Percentiles rank a stretch among this genome's conserved stretches.
Conservation (phyloP, 2,888 invertebrate genomes). For the Patella caerulea region DNA sequence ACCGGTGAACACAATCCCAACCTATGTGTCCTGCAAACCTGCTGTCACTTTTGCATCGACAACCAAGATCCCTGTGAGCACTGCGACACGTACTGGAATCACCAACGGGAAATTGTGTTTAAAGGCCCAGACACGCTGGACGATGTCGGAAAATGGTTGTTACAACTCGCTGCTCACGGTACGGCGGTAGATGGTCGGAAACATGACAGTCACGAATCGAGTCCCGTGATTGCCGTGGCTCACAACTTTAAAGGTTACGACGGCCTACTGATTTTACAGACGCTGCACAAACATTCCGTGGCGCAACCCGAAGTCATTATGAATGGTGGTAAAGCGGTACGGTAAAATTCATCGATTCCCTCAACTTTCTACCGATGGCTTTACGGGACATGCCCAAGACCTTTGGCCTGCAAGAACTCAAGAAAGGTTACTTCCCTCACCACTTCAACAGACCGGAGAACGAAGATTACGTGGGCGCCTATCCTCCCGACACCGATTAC, state of each 20-base stretch:
- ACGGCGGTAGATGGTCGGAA: neutral
- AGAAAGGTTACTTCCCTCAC: slow-evolving; percentile 3
- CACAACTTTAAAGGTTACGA: slow-evolving; percentile 3
- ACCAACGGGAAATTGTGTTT: neutral
- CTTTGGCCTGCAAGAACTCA: neutral
- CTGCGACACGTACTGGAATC: neutral
- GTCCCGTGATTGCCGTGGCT: neutral
- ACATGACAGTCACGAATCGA: neutral
- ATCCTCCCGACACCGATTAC: neutral
- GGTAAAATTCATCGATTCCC: neutral
- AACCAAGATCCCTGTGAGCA: neutral
- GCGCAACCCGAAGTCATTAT: neutral
- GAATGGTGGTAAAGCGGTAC: neutral
- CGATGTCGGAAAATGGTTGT: neutral
- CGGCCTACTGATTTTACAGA: neutral
- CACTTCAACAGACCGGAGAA: neutral
- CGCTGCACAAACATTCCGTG: neutral
- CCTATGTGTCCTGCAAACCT: neutral
- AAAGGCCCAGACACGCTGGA: neutral
- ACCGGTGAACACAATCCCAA: neutral
- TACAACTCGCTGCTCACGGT: neutral
- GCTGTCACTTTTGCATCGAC: neutral
- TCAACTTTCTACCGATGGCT: no score
- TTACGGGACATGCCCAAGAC: neutral
- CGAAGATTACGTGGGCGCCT: neutral